Base-by-base conservation (phyloP, 2,113 vertebrate species). In the Condylura cristata region DNA sequence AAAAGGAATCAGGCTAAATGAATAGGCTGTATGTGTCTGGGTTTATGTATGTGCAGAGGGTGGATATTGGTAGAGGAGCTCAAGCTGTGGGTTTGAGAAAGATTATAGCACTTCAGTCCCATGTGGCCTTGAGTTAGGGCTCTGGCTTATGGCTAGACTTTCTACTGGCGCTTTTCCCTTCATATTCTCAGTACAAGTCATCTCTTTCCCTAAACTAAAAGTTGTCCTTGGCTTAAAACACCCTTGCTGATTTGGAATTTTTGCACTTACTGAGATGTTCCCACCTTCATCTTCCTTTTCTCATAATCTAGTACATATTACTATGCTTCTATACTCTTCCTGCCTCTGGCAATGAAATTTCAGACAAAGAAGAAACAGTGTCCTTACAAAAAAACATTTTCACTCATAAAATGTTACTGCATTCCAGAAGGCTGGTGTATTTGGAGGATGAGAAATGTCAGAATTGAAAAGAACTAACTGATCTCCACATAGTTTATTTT, bases 301-400 rank as follows among this genome's bases (percentile, higher is more conserved):
- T 37, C 63, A 22, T 11, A 74, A 74, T 68, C 86, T 66, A 63
- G 58, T 26, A 39, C 34, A 34, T 60, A 91, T 80, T 18, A n/a
- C 53, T 61, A 37, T 46, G 78, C 30, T 86, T 78, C 79, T 89
- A 89, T 20, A 65, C 28, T 30, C 26, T 39, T 70, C 44, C 83
- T 78, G 89, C 78, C 88, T 95, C 89, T 72, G 76, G 58, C 86
- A 32, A 39, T 78, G 70, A 93, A 88, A 91, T 92, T 94, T 97
- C 94, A 88, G 58, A 89, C 56, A 91, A 70, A 71, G 63, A 81
- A 90, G 70, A 78, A 56, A 56, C 20, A 56, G 48, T 71, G 79
- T 89, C 94, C 65, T 83, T 88, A 94, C 78, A 91, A 97, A 96
- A 93, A 34, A 51, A 71, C 74, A 75, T 30, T 83, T 93, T 96